phyloP scores from a whole-genome alignment of 1,140 invertebrate genomes.

The Telenomus remus region DNA sequence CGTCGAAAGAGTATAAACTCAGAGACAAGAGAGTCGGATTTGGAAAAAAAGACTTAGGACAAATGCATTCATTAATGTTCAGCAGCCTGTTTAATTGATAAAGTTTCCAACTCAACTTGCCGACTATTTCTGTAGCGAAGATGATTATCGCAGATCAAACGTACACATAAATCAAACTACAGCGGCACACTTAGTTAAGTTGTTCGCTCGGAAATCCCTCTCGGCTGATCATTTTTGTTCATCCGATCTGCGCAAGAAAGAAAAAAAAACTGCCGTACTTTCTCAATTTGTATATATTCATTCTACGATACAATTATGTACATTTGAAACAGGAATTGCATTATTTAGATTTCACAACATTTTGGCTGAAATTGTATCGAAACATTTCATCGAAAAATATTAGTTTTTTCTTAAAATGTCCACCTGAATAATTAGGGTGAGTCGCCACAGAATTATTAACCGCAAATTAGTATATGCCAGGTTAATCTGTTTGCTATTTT shows the following conservation, averaged over 20 bases:
- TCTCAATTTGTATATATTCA: no score
- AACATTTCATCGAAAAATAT: no score
- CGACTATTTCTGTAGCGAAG: conserved; percentile 22
- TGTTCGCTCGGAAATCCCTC: conserved; percentile 7
- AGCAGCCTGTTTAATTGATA: conserved; percentile 37
- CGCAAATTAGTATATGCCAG: no score
- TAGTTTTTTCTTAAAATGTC: no score
- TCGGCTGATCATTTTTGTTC: background rate
- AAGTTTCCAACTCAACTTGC: conserved; percentile 25
- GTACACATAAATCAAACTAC: conserved; percentile 39
- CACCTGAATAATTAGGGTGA: no score
- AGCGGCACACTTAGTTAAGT: conserved; percentile 19
- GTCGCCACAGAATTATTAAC: no score
- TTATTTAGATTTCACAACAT: no score
- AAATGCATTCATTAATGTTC: conserved; percentile 26
- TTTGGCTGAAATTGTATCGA: no score
- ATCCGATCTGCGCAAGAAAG: background rate
- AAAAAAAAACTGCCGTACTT: background rate
- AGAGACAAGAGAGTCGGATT: background rate
- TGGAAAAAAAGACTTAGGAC: background rate
- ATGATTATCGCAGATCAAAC: conserved; percentile 49
- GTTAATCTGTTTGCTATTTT: conserved; percentile 10
- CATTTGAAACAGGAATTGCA: no score
- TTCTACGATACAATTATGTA: no score
- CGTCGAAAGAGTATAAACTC: conserved; percentile 1